Percentiles rank a stretch among this genome's conserved stretches.
These are phyloP conservation scores for Coleophora deauratella DNA, from an alignment of 2,888 invertebrate species.

Conservation along the genomic window DNA sequence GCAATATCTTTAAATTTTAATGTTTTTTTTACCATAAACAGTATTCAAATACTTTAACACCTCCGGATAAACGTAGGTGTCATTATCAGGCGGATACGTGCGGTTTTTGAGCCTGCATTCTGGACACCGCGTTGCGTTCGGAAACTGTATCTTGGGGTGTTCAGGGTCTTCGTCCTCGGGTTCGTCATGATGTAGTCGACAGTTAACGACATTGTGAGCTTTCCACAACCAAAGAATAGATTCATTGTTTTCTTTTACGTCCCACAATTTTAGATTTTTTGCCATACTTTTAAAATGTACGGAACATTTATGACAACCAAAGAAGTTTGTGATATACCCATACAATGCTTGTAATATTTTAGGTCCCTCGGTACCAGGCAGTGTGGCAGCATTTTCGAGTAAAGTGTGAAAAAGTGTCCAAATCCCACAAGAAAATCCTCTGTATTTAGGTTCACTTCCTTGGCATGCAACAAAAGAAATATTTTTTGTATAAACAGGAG, in stretches of 20 bases:
- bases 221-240: constrained; percentile 94
- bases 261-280: constrained; percentile 78
- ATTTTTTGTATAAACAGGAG: constrained; percentile 71
- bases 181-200: no score
- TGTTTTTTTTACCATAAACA: no score
- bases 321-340: constrained; percentile 92
- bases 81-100: no score
- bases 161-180: constrained; percentile 94
- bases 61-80: no score
- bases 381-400: constrained; percentile 82
- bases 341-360: constrained; percentile 87
- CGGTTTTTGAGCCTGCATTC: no score
- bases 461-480: constrained; percentile 84
- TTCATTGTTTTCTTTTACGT: constrained; percentile 81
- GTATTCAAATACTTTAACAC: no score
- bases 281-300: constrained; percentile 91
- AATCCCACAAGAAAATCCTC: constrained; percentile 95
- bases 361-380: constrained; percentile 69
- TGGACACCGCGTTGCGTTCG: constrained; percentile 79
- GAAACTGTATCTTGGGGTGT: constrained; percentile 93
- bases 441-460: constrained; percentile 81
- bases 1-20: no score
- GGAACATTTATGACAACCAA: constrained; percentile 94
- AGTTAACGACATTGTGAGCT: constrained; percentile 95
- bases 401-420: constrained; percentile 97